Evolutionary conservation across 2,113 vertebrate species (phyloP), one percentile per base, ranked within the genome.

Genomic region (Symphodus melops): DNA sequence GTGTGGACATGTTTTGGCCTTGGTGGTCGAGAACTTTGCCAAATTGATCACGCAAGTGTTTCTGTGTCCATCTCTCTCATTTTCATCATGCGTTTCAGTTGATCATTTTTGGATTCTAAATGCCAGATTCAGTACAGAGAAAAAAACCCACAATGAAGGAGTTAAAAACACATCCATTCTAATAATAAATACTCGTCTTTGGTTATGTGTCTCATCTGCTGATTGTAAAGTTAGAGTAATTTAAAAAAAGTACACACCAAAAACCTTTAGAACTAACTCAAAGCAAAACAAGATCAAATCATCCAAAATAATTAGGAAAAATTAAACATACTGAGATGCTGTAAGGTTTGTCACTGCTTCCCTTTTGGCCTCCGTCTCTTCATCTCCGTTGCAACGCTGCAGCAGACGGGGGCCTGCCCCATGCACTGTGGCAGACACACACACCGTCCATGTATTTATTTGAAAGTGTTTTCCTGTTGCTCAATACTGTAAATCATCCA

Each of bases 401-500:
- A 44, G 28, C 48, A 75, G 57, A 75, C 74, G 64, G 69, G 16
- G 8, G 11, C 11, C 72, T 78, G 54, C 14, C 28, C 51, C 3
- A 23, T 20, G 28, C n/a, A 5, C 65, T 13, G 55, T 41, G n/a
- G 51, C 65, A 71, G 14, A 74, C 5, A 17, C 66, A 49, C 53
- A 49, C 61, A 17, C 16, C 62, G 65, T 71, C 67, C 62, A 59
- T 72, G 46, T 83, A 77, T 71, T 73, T 83, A 81, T 79, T 74
- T 79, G 8, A 70, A 65, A 66, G 61, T 61, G 52, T 59, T 88
- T 82, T 62, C 28, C 72, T 81, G 67, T 28, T 49, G 64, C 61
- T 77, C 82, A 57, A 23, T 67, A 51, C 52, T 49, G 64, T 89
- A 72, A 75, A 82, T 89, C 66, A 63, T 28, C 36, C 23, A n/a